These are phyloP conservation scores for Cephus rjabovi DNA, from an alignment of 2,888 invertebrate species.

Conservation along the genomic window DNA sequence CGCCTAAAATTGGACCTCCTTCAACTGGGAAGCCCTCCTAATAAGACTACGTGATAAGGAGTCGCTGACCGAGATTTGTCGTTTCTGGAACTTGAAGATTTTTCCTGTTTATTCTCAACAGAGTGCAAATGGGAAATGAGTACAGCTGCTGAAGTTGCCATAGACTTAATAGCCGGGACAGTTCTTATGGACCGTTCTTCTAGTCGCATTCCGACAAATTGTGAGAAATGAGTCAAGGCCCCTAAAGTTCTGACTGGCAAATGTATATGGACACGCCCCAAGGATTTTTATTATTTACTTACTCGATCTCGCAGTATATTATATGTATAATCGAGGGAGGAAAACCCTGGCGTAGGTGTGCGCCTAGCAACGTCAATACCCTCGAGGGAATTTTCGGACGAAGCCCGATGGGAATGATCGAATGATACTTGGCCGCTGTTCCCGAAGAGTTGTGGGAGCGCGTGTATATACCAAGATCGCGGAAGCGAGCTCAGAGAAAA, in stretches of 20 bases:
- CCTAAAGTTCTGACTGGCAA: too few relatives aligned
- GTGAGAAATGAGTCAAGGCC: background rate
- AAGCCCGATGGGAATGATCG: too few relatives aligned
- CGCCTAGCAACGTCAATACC: too few relatives aligned
- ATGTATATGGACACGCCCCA: too few relatives aligned
- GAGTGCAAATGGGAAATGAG: background rate
- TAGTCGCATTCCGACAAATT: background rate
- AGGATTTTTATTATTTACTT: too few relatives aligned
- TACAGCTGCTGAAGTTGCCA: background rate
- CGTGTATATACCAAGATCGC: too few relatives aligned
- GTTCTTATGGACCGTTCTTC: background rate
- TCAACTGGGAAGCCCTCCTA: conserved; percentile 17
- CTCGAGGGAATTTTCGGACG: too few relatives aligned
- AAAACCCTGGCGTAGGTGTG: too few relatives aligned
- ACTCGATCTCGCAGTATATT: too few relatives aligned
- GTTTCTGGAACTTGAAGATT: conserved; percentile 19
- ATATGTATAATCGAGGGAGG: too few relatives aligned
- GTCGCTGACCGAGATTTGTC: conserved; percentile 23
- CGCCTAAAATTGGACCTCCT: background rate
- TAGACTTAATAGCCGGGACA: background rate
- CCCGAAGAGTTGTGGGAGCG: too few relatives aligned
- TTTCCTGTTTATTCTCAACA: background rate
- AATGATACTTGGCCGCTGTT: too few relatives aligned
- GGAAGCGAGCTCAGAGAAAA: background rate
- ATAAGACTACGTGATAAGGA: conserved; percentile 31